Percentiles rank a stretch among this genome's conserved stretches.
phyloP scores from a whole-genome alignment of 2,113 vertebrate genomes.

The Cepphus grylle region DNA sequence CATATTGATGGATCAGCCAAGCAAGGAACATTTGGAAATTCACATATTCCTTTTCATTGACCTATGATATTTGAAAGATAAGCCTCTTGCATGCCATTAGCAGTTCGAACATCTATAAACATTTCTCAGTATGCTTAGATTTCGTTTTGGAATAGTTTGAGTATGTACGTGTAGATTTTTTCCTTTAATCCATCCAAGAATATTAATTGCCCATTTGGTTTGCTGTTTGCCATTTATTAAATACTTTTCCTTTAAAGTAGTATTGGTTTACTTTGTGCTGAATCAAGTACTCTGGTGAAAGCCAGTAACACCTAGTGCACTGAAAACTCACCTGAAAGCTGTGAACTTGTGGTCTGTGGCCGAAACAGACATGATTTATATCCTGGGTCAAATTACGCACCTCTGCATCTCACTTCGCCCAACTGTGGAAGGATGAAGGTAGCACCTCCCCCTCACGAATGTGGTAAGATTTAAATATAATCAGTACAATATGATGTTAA shows the following conservation, averaged over 20 bases:
- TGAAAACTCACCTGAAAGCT: neutral
- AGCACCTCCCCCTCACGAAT: neutral
- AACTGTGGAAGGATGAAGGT: neutral
- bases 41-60: conserved; percentile 37
- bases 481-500: neutral
- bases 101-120: conserved; percentile 26
- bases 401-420: neutral
- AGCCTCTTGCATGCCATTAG: conserved; percentile 29
- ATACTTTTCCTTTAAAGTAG: neutral
- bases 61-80: conserved; percentile 41
- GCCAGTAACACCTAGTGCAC: neutral
- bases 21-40: conserved; percentile 30
- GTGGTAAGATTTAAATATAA: neutral
- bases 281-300: neutral
- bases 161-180: neutral
- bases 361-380: neutral
- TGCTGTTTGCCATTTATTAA: neutral
- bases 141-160: neutral
- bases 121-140: neutral
- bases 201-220: neutral
- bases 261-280: neutral
- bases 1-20: conserved; percentile 52
- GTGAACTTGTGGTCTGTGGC: neutral
- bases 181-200: neutral
- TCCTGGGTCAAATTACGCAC: neutral